Evolutionary conservation across 64 coral and sea anemone species (phyloP).

Genomic region (Anthopleura sola): DNA sequence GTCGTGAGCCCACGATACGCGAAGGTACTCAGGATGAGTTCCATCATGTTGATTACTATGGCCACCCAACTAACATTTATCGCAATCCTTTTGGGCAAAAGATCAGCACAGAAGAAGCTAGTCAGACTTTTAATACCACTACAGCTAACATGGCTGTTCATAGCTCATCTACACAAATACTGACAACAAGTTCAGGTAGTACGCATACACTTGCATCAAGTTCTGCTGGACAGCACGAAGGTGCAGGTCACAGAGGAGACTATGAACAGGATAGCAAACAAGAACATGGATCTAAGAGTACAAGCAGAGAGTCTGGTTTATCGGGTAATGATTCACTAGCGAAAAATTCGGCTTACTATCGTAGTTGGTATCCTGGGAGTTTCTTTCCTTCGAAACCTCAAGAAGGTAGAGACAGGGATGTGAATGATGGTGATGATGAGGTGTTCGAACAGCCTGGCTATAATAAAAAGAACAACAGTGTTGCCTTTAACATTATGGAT

Average conservation of each 20-base stretch:
- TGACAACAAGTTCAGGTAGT: background rate
- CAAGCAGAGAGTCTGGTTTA: background rate
- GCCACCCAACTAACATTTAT: constrained; percentile 10
- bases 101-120: constrained; percentile 4
- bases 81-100: constrained; percentile 11
- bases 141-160: background rate
- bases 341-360: background rate
- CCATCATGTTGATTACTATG: constrained; percentile 24
- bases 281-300: background rate
- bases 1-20: background rate
- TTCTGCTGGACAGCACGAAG: background rate
- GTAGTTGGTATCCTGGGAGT: constrained; percentile 27
- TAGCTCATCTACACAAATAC: background rate
- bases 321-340: no score
- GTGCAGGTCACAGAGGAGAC: background rate
- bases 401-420: background rate
- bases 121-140: background rate
- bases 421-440: background rate
- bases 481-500: background rate
- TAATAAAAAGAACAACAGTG: background rate
- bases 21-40: background rate
- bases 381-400: constrained; percentile 12
- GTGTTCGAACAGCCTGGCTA: background rate
- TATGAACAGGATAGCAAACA: background rate
- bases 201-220: no score